Conservation (phyloP, 2,113 vertebrate genomes). For the Rhombomys opimus region DNA sequence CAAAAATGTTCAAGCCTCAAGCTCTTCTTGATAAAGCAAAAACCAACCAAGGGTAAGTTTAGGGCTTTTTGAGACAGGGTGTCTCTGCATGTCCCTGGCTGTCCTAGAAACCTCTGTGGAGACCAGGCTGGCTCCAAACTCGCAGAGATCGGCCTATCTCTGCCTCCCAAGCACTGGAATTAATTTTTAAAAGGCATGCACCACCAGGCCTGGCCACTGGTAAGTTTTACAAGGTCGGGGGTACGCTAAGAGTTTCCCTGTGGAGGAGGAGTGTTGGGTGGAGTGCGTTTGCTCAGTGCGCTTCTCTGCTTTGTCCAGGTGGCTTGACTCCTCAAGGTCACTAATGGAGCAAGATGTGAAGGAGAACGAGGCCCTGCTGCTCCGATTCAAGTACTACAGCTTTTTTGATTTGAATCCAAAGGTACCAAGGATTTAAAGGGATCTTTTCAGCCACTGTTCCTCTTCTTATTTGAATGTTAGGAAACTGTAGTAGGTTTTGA, state of each 20-base stretch:
- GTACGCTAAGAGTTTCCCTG: background rate
- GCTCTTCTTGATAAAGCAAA: constrained; percentile 98
- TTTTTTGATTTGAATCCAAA: constrained; percentile 99
- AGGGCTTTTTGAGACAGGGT: background rate
- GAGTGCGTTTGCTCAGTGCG: background rate
- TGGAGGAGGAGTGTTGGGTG: background rate
- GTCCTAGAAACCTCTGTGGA: background rate
- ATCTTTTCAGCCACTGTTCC: background rate
- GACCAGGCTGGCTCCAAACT: background rate
- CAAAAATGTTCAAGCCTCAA: constrained; percentile 98
- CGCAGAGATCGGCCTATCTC: background rate
- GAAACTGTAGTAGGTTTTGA: constrained; percentile 9
- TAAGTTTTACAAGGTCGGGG: constrained; percentile 83
- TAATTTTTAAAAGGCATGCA: background rate
- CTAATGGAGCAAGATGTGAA: constrained; percentile 99
- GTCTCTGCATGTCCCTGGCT: background rate
- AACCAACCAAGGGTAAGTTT: constrained; percentile 98
- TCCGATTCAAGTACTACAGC: constrained; percentile 99
- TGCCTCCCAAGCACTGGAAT: background rate
- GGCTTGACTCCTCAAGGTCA: constrained; percentile 98
- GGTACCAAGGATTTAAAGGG: constrained; percentile 86
- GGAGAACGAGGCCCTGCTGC: constrained; percentile 97
- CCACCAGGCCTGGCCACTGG: constrained; percentile 88
- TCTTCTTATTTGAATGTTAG: constrained; percentile 29
- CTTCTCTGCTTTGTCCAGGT: constrained; percentile 85